Base-by-base conservation (phyloP, 2,797 vertebrate genomes). In the Enteromius paludinosus region DNA sequence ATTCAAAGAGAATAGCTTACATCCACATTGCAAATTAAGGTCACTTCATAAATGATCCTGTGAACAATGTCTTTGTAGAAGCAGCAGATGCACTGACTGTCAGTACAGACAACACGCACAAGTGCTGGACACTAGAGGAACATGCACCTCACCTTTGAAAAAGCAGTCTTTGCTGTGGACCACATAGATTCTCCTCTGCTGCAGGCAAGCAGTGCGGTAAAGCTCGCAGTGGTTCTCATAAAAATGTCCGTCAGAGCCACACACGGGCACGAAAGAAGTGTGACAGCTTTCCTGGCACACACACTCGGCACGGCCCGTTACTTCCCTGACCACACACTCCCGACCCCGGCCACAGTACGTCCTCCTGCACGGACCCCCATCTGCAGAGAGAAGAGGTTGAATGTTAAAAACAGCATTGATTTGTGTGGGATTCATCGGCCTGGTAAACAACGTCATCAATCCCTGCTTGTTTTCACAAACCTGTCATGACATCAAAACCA, bases 161-260 rank as follows among this genome's bases (percentile, higher is more conserved):
- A 99, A 98, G 83, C 98, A 99, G 90, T 96, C 96, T 91, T 97
- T 98, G 95, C 94, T 97, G 93, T 95, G 97, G 43, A 95, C 89
- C 43, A 95, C 92, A 71, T 94, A 93, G 89, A 98, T 95, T 78
- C 93, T 94, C 87, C 93, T 96, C 85, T 91, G 93, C 92, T 96
- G 94, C 90, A 97, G 92, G 80, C 98, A 99, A 0, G 97, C 96
- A 0, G 96, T 93, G 47, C 95, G 95, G 87, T 97, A 97, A 68
- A 99, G 94, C 87, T 98, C 95, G 0, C 98, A 99, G 93, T 98
- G 98, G 88, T 98, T 99, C 85, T 98, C 96, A 0, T 99, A 99
- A 88, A 99, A 96, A 59, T 92, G 92, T 81, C 97, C 97, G 0
- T 99, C 97, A 0, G 98, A 99, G 69, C 98, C 97, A 0, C 98